Conservation (phyloP, 2,113 vertebrate genomes). For the Chlamydotis undulata region DNA sequence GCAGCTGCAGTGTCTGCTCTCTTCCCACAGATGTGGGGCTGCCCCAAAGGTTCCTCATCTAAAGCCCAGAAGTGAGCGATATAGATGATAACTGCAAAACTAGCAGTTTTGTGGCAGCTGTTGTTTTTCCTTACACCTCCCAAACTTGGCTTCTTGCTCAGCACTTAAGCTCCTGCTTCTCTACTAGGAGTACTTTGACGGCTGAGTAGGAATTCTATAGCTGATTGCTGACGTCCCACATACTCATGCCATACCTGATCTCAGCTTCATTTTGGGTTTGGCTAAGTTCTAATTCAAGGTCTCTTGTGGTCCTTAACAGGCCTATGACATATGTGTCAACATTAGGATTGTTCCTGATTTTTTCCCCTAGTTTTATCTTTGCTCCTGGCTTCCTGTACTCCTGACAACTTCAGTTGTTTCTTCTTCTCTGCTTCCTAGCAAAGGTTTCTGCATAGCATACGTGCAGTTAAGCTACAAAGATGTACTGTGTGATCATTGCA, state of each 20-base stretch:
- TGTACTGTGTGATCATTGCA: background rate
- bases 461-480: background rate
- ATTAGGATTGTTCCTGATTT: background rate
- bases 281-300: background rate
- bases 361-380: background rate
- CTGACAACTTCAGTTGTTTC: background rate
- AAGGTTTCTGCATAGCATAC: background rate
- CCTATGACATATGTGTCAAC: background rate
- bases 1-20: background rate
- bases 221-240: background rate
- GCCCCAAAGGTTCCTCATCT: background rate
- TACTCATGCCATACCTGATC: background rate
- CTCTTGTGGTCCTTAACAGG: background rate
- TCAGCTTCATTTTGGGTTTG: background rate
- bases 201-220: background rate
- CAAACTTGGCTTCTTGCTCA: background rate
- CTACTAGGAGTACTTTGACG: background rate
- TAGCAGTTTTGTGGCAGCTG: background rate
- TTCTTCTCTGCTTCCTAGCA: background rate
- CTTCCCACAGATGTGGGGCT: background rate
- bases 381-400: background rate
- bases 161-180: background rate
- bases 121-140: slow-evolving; percentile 2
- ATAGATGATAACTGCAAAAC: background rate
- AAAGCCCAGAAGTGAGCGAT: background rate